These are phyloP conservation scores for Tokudaia tokunoshimensis DNA, from an alignment of 2,797 vertebrate genomes.

Conservation along the genomic window DNA sequence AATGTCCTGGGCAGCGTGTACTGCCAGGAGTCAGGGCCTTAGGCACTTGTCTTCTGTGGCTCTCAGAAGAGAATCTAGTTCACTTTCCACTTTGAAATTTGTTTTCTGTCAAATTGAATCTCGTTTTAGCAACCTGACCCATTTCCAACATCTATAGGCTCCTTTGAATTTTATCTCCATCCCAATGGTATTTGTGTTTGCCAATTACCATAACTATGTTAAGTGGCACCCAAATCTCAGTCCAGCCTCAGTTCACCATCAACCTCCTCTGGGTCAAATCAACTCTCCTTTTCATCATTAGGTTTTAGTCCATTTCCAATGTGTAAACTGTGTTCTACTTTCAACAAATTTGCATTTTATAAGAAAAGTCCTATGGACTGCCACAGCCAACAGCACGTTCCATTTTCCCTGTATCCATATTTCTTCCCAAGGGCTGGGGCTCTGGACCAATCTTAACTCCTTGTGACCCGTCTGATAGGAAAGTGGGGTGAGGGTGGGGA, in stretches of 20 bases:
- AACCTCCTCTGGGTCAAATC: not conserved
- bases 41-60: not conserved
- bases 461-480: not conserved
- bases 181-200: slow-evolving; percentile 37
- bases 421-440: slow-evolving; percentile 18
- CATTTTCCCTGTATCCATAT: not conserved
- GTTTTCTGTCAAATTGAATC: slow-evolving; percentile 55
- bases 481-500: not conserved
- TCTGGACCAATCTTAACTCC: slow-evolving; percentile 25
- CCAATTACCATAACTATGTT: slow-evolving; percentile 2
- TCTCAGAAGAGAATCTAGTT: slow-evolving; percentile 53
- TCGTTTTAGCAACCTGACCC: slow-evolving; percentile 61
- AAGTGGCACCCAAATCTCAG: slow-evolving; percentile 16
- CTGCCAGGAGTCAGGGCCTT: not conserved
- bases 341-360: not conserved
- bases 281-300: slow-evolving; percentile 1
- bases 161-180: slow-evolving; percentile 55
- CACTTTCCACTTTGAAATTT: slow-evolving; percentile 48
- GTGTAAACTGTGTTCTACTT: not conserved
- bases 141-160: slow-evolving; percentile 49
- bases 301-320: slow-evolving; percentile 19
- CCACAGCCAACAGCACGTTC: not conserved
- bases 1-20: fast-evolving
- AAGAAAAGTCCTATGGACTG: slow-evolving; percentile 44
- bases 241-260: not conserved